Conservation (phyloP, 64 coral and sea anemone species). For the Orbicella faveolata region DNA sequence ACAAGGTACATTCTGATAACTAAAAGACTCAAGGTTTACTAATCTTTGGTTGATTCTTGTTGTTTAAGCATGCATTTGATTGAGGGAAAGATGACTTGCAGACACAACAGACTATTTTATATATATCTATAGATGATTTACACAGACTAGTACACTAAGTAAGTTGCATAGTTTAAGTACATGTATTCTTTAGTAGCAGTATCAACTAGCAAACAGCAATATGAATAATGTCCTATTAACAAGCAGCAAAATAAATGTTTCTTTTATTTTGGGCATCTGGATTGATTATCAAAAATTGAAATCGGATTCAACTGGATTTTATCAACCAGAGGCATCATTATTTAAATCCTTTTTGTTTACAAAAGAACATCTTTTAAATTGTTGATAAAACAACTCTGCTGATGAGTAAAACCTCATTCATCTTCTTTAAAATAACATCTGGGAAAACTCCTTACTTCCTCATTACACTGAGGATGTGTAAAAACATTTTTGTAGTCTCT, state of each 20-base stretch:
- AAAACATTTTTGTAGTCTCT: not conserved
- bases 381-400: not conserved
- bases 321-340: slow-evolving; percentile 1
- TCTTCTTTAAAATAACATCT: not conserved
- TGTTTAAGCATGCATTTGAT: not conserved
- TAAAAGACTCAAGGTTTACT: too few species aligned
- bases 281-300: slow-evolving; percentile 8
- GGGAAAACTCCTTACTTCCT: not conserved
- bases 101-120: not conserved
- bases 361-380: slow-evolving; percentile 15
- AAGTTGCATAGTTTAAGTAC: not conserved
- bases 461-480: not conserved
- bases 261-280: slow-evolving; percentile 4
- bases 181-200: not conserved
- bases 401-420: slow-evolving; percentile 22
- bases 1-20: too few species aligned
- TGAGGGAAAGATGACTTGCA: not conserved
- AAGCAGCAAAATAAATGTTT: slow-evolving; percentile 17
- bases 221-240: not conserved
- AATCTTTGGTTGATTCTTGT: too few species aligned
- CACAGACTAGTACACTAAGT: not conserved
- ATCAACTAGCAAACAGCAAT: not conserved
- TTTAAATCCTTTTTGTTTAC: not conserved
- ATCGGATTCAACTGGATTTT: not conserved
- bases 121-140: not conserved